Evolutionary conservation across 2,113 vertebrate genomes (phyloP), one percentile per base, ranked within the genome.

Genomic region (Empidonax alnorum): DNA sequence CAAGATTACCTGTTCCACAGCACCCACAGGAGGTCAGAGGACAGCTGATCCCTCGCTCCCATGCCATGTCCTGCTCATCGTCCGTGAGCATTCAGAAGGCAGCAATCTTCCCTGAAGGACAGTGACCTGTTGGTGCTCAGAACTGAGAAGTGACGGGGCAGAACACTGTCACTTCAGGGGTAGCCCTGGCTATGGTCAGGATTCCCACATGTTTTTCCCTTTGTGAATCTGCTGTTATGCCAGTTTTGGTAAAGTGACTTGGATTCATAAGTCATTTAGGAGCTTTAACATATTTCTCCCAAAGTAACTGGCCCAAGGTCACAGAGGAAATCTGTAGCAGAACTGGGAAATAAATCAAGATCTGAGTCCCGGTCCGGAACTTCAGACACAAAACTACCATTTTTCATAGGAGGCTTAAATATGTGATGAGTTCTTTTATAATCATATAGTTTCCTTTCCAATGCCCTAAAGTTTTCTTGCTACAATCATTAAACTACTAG

Each of bases 321-420:
- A 3, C 87, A 89, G 55, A 94, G 96, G 94, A 97, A 96, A 93
- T 94, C 87, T 94, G 69, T 59, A 94, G 78, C 79, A 95, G 94
- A 95, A 91, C 87, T 96, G 89, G 89, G 92, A 95, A 97, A 94
- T 95, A 94, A 96, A 97, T 95, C 93, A 94, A 92, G 52, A 94
- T 93, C 66, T 94, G 73, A 92, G 85, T 94, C 85, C 56, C 86
- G 96, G 69, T 59, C 94, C 77, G 58, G 93, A 92, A 96, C 89
- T 66, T 78, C 63, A 94, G 82, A 92, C 92, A 79, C 66, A 82
- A 84, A 96, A 91, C 88, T 80, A 63, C 55, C 30, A 77, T 96
- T 97, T 95, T 83, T 96, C 94, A 78, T 73, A 71, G 24, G 21
- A 89, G 41, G 71, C 58, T 85, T 95, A 91, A 93, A 89, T 63